A percentile compares a stretch with the other conserved stretches of the same genome.
Conservation (phyloP, 1,140 invertebrate species). For the Nasonia longicornis region DNA sequence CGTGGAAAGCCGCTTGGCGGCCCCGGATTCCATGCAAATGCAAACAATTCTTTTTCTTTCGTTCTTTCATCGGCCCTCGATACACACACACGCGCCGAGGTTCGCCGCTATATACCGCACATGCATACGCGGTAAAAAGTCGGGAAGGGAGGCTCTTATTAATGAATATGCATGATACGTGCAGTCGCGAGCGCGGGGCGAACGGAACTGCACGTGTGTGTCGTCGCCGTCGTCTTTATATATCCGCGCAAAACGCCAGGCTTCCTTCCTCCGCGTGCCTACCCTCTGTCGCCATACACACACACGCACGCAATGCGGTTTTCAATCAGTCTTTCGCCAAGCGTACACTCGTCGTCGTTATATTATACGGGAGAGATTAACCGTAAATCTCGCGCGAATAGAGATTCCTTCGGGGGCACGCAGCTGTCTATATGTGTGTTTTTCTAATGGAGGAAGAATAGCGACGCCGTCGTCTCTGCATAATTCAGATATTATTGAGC, state of each 20-base stretch:
- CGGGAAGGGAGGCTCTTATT: background rate
- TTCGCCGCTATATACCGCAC: no score
- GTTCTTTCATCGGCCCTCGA: conserved; percentile 10
- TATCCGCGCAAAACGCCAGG: background rate
- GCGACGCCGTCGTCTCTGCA: conserved; percentile 25
- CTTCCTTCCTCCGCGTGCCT: background rate
- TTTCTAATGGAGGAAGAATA: conserved; percentile 33
- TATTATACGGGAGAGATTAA: background rate
- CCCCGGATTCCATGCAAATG: conserved; percentile 55
- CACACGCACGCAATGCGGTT: conserved; percentile 30
- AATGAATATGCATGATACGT: conserved; percentile 58
- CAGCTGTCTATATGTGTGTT: conserved; percentile 20
- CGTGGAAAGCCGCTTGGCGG: conserved; percentile 6
- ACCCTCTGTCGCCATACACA: background rate
- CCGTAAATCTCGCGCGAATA: conserved; percentile 15
- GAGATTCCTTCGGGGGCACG: conserved; percentile 25
- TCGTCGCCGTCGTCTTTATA: conserved; percentile 33
- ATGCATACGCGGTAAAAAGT: no score
- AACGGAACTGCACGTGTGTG: conserved; percentile 47
- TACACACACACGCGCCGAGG: background rate
- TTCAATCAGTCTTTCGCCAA: conserved; percentile 35
- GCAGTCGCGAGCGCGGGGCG: background rate
- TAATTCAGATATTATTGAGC: conserved; percentile 43
- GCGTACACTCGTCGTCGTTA: background rate
- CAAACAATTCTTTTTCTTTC: conserved; percentile 25